phyloP scores from a whole-genome alignment of 1,140 invertebrate genomes.

The Drosophila tani region DNA sequence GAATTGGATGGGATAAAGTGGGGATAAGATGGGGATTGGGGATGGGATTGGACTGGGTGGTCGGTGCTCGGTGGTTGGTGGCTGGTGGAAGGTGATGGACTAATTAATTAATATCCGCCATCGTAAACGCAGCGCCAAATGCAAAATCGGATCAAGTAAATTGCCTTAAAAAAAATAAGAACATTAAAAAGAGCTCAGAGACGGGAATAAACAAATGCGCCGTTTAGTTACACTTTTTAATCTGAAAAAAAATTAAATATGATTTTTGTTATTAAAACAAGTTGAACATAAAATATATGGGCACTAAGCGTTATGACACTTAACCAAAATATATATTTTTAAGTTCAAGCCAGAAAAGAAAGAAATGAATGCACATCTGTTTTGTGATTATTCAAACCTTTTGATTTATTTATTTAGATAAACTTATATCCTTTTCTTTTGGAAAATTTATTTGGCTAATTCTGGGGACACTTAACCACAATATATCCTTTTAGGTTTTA shows the following conservation, averaged over 20 bases:
- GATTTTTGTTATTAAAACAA: too few species aligned
- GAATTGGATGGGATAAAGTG: slow-evolving; percentile 2
- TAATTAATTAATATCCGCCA: slow-evolving; percentile 63
- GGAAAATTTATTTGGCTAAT: not conserved
- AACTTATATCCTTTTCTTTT: too few species aligned
- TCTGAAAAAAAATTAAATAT: too few species aligned
- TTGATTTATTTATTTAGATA: too few species aligned
- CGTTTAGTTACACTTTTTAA: slow-evolving; percentile 17
- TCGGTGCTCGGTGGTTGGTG: not conserved
- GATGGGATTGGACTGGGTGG: not conserved
- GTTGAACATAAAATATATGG: too few species aligned
- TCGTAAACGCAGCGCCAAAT: slow-evolving; percentile 62
- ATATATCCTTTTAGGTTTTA: too few species aligned
- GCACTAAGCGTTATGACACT: too few species aligned
- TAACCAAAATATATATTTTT: too few species aligned
- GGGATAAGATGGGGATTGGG: not conserved
- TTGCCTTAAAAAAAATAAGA: slow-evolving; percentile 65
- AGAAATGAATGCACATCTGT: too few species aligned
- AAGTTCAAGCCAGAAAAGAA: too few species aligned
- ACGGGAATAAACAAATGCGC: slow-evolving; percentile 64
- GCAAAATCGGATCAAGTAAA: slow-evolving; percentile 61
- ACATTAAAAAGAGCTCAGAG: slow-evolving; percentile 47
- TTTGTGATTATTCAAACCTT: too few species aligned
- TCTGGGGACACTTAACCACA: not conserved
- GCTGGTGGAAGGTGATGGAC: slow-evolving; percentile 11